phyloP scores from a whole-genome alignment of 1,140 invertebrate genomes.

The Hestina assimilis region DNA sequence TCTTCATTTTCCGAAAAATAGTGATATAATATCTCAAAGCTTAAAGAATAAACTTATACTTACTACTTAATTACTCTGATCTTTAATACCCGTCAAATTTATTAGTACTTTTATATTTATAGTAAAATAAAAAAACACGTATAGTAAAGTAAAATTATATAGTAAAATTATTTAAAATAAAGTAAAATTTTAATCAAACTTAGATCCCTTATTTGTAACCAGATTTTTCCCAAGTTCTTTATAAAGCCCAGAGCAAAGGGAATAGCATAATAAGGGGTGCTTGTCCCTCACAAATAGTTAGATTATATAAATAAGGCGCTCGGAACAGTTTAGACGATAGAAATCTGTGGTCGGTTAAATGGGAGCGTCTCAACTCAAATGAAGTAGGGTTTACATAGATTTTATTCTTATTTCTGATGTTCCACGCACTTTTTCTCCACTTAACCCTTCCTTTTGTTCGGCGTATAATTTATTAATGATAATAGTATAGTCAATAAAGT shows the following conservation, averaged over 20 bases:
- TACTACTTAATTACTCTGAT: no score
- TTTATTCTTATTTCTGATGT: slow-evolving; percentile 45
- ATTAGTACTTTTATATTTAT: no score
- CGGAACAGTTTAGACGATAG: slow-evolving; percentile 64
- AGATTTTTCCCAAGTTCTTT: slow-evolving; percentile 4
- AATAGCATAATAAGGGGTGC: slow-evolving; percentile 64
- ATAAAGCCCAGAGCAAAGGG: slow-evolving; percentile 32
- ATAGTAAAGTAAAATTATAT: background rate
- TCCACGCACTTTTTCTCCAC: slow-evolving; percentile 22
- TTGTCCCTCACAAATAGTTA: slow-evolving; percentile 74
- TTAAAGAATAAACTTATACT: no score
- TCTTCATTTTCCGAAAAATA: no score
- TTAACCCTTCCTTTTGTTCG: slow-evolving; percentile 13
- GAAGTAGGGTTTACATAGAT: slow-evolving; percentile 62
- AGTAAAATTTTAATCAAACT: background rate
- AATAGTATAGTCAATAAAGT: slow-evolving; percentile 8
- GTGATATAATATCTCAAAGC: no score
- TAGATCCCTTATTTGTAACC: background rate
- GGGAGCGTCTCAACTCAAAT: slow-evolving; percentile 56
- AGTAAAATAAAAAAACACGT: no score
- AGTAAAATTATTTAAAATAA: background rate
- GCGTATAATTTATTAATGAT: slow-evolving; percentile 10
- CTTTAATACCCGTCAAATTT: no score
- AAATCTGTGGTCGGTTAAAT: slow-evolving; percentile 56
- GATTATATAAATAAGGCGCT: slow-evolving; percentile 76